A percentile compares a stretch with the other conserved stretches of the same genome.
phyloP scores from a whole-genome alignment of 2,888 invertebrate genomes.

The Thera obeliscata region DNA sequence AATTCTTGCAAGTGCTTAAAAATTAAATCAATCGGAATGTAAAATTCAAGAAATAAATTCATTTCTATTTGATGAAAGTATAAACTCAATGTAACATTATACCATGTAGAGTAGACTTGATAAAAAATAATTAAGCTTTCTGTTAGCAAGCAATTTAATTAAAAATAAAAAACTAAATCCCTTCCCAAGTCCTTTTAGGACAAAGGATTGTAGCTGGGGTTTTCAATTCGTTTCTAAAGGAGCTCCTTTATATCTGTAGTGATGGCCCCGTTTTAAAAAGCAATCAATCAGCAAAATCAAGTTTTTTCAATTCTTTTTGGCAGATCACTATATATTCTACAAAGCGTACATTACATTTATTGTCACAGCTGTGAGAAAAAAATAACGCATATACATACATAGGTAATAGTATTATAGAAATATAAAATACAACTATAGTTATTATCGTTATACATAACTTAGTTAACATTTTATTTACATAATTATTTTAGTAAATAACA shows the following conservation, averaged over 20 bases:
- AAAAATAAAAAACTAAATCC: neutral
- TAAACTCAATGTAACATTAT: no score
- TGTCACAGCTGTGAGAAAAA: conserved; percentile 81
- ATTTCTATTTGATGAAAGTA: no score
- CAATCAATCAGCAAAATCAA: conserved; percentile 33
- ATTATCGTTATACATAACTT: conserved; percentile 46
- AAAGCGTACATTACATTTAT: conserved; percentile 83
- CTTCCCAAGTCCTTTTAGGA: conserved; percentile 15
- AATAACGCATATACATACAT: conserved; percentile 52
- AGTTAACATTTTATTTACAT: conserved; percentile 62
- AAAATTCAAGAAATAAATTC: neutral
- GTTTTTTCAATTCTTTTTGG: conserved; percentile 59
- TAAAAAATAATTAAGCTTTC: neutral
- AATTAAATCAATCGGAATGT: no score
- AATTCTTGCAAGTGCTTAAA: conserved; percentile 7
- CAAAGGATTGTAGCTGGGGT: neutral
- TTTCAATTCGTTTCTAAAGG: conserved; percentile 11
- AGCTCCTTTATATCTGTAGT: conserved; percentile 7
- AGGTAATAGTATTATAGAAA: conserved; percentile 42
- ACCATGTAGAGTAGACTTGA: neutral
- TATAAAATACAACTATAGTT: conserved; percentile 44
- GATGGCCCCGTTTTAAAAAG: conserved; percentile 34
- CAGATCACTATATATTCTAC: conserved; percentile 69
- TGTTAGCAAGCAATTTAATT: conserved; percentile 12
- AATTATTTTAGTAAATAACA: conserved; percentile 62